phyloP scores from a whole-genome alignment of 2,888 invertebrate species.

The Hirudinaria manillensis region DNA sequence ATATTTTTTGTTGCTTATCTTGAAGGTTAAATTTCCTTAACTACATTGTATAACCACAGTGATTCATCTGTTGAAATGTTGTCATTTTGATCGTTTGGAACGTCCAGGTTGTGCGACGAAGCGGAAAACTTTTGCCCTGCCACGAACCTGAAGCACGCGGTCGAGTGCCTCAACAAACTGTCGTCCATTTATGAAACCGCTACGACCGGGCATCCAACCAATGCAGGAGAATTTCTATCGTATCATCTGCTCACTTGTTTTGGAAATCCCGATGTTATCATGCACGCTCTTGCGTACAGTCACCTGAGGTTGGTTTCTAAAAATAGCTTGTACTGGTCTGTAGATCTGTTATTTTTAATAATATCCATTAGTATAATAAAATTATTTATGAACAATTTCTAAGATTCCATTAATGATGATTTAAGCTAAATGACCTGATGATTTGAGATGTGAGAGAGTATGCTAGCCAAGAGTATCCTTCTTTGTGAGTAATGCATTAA shows the following conservation, averaged over 20 bases:
- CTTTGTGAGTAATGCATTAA: too few relatives aligned
- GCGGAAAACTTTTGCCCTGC: slow-evolving; percentile 64
- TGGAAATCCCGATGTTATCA: slow-evolving; percentile 57
- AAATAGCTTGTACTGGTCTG: not conserved
- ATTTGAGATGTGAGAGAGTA: too few relatives aligned
- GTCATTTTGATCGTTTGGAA: not conserved
- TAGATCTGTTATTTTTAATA: too few relatives aligned
- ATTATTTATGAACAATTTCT: too few relatives aligned
- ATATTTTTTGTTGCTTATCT: too few relatives aligned
- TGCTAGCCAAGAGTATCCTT: too few relatives aligned
- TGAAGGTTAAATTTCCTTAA: too few relatives aligned
- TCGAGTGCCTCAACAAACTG: slow-evolving; percentile 62
- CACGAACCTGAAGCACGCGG: slow-evolving; percentile 66
- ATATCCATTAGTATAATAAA: too few relatives aligned
- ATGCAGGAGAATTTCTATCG: slow-evolving; percentile 61
- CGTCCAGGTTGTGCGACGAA: slow-evolving; percentile 62
- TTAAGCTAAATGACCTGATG: too few relatives aligned
- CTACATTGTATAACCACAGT: too few relatives aligned
- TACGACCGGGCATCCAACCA: not conserved
- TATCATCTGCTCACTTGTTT: slow-evolving; percentile 66
- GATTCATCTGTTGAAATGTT: slow-evolving; percentile 7
- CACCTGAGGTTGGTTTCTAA: slow-evolving; percentile 4
- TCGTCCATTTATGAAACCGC: slow-evolving; percentile 30
- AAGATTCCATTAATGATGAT: too few relatives aligned
- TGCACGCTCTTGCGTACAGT: slow-evolving; percentile 41